Evolutionary conservation across 2,113 vertebrate species (phyloP).

Genomic region (Antennarius striatus): DNA sequence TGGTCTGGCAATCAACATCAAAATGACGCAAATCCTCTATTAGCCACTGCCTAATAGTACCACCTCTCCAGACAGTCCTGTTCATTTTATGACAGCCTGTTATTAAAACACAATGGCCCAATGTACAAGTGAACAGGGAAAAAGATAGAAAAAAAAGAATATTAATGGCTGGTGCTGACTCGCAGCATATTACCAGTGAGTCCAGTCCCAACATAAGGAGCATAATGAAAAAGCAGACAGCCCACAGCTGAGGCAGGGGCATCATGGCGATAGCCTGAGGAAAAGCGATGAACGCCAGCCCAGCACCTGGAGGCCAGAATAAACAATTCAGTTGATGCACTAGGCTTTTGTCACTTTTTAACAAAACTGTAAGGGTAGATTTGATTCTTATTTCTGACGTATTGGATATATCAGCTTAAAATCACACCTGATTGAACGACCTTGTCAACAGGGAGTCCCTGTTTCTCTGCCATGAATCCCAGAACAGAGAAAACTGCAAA

Average conservation of each 20-base stretch:
- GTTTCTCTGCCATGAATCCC: constrained; percentile 67
- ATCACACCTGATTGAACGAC: constrained; percentile 63
- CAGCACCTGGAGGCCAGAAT: constrained; percentile 30
- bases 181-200: constrained; percentile 29
- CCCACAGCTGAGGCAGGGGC: constrained; percentile 54
- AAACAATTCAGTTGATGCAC: background rate
- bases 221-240: constrained; percentile 56
- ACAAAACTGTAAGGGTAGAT: background rate
- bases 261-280: constrained; percentile 57
- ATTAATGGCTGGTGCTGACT: no score
- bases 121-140: no score
- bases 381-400: no score
- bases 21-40: no score
- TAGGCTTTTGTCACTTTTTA: background rate
- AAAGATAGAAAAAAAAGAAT: no score
- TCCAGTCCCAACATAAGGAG: constrained; percentile 55
- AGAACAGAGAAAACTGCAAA: constrained; percentile 50
- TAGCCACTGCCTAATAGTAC: no score
- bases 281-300: constrained; percentile 51
- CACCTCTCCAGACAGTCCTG: no score
- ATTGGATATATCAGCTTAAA: background rate
- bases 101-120: no score
- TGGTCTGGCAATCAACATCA: no score
- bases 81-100: no score
- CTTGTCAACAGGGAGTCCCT: constrained; percentile 48